Evolutionary conservation across 2,797 vertebrate species (phyloP).

Genomic region (Leptatherina wallacei): DNA sequence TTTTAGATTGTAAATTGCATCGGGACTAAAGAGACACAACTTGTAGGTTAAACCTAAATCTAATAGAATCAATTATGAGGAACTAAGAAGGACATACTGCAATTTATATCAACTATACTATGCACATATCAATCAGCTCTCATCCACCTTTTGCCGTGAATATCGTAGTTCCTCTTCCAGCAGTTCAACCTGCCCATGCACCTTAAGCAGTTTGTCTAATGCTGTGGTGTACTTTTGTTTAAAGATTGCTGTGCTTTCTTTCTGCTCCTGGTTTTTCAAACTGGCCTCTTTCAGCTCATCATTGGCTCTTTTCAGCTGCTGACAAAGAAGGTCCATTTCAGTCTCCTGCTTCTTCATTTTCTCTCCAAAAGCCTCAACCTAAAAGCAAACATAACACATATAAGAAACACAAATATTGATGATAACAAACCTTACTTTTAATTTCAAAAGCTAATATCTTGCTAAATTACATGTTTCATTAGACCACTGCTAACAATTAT

Average conservation of each 20-base stretch:
- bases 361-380: constrained; percentile 62
- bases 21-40: background rate
- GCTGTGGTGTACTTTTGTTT: constrained; percentile 75
- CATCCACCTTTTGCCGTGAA: constrained; percentile 72
- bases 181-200: constrained; percentile 63
- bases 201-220: constrained; percentile 63
- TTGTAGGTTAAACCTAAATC: background rate
- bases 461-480: no score
- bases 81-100: background rate
- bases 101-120: constrained; percentile 1
- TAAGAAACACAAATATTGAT: constrained; percentile 8
- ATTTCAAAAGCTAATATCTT: background rate
- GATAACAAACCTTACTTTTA: constrained; percentile 7
- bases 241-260: constrained; percentile 62
- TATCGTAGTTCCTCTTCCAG: constrained; percentile 71
- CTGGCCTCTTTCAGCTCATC: constrained; percentile 55
- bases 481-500: no score
- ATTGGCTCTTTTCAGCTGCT: constrained; percentile 54
- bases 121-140: background rate
- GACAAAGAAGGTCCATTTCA: constrained; percentile 53
- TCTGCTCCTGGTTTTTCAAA: constrained; percentile 49
- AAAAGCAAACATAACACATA: constrained; percentile 38
- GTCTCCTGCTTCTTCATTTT: constrained; percentile 55
- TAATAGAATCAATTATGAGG: constrained; percentile 1
- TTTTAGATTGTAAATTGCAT: background rate